These are phyloP conservation scores for Mormyrus proboscirostris DNA, from an alignment of 2,797 vertebrate species.

Conservation along the genomic window DNA sequence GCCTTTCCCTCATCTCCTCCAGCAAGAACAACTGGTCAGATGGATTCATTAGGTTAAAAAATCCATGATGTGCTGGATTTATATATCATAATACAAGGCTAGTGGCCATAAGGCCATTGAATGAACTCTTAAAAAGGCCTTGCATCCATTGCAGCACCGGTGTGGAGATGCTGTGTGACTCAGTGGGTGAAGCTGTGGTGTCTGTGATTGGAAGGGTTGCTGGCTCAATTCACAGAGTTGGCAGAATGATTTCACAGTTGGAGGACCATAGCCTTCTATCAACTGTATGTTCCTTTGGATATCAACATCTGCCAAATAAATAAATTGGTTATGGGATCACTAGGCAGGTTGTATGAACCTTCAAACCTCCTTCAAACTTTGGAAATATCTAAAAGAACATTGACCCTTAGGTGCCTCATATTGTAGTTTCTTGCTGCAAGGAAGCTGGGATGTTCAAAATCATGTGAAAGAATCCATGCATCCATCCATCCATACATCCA, in stretches of 20 bases:
- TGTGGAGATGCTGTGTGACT: not conserved
- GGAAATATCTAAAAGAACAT: not conserved
- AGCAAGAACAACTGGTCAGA: slow-evolving; percentile 65
- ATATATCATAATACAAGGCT: not conserved
- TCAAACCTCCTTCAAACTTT: not conserved
- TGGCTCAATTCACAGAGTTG: not conserved
- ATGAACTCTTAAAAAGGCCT: not conserved
- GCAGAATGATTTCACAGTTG: not conserved
- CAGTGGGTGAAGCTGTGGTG: not conserved
- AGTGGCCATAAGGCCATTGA: not conserved
- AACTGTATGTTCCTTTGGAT: not conserved
- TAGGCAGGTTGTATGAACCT: not conserved
- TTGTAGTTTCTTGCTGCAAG: not conserved
- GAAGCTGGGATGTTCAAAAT: not conserved
- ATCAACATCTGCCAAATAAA: not conserved
- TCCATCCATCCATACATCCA: not conserved
- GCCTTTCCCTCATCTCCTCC: slow-evolving; percentile 79
- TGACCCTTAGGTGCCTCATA: not conserved
- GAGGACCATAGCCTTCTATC: not conserved
- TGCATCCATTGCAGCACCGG: not conserved
- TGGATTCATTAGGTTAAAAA: not conserved
- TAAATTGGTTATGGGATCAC: not conserved
- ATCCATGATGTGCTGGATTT: not conserved
- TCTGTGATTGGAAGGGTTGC: not conserved
- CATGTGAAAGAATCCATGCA: not conserved